A percentile compares a stretch with the other conserved stretches of the same genome.
Evolutionary conservation across 2,113 vertebrate species (phyloP).

Genomic region (Choloepus hoffmanni): DNA sequence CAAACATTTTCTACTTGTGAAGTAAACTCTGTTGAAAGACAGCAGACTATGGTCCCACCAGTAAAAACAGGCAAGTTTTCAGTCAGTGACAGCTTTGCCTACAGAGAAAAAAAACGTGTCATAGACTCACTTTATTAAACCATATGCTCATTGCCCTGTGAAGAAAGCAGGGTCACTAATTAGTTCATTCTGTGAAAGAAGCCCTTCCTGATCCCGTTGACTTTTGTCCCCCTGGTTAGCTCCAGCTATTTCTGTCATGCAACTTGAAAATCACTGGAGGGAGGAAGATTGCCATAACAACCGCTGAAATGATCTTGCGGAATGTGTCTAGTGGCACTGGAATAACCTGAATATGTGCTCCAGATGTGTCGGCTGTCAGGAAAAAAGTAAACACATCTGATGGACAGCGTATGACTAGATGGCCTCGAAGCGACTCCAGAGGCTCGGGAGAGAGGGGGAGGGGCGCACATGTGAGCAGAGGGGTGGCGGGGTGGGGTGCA

Average conservation of each 20-base stretch:
- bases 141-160: slow-evolving; percentile 90
- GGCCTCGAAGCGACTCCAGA: slow-evolving; percentile 92
- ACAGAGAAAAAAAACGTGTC: slow-evolving; percentile 87
- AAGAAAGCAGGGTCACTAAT: slow-evolving; percentile 91
- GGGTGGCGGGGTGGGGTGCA: slow-evolving; percentile 41
- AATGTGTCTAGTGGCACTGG: slow-evolving; percentile 98
- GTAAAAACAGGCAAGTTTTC: slow-evolving; percentile 90
- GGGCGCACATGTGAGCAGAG: slow-evolving; percentile 71
- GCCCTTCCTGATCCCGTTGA: slow-evolving; percentile 91
- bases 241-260: slow-evolving; percentile 98
- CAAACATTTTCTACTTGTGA: slow-evolving; percentile 92
- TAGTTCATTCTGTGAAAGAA: slow-evolving; percentile 93
- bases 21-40: slow-evolving; percentile 92
- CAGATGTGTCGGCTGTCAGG: slow-evolving; percentile 99
- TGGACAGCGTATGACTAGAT: slow-evolving; percentile 98
- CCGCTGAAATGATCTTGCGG: slow-evolving; percentile 95
- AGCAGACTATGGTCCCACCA: slow-evolving; percentile 89
- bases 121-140: slow-evolving; percentile 91
- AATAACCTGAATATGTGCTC: slow-evolving; percentile 99
- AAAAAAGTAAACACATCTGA: slow-evolving; percentile 99
- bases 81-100: slow-evolving; percentile 89
- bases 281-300: slow-evolving; percentile 97
- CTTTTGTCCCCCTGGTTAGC: slow-evolving; percentile 93
- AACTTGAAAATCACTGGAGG: slow-evolving; percentile 99
- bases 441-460: slow-evolving; percentile 85